Evolutionary conservation across 1,140 invertebrate genomes (phyloP).

Genomic region (Araneus ventricosus): DNA sequence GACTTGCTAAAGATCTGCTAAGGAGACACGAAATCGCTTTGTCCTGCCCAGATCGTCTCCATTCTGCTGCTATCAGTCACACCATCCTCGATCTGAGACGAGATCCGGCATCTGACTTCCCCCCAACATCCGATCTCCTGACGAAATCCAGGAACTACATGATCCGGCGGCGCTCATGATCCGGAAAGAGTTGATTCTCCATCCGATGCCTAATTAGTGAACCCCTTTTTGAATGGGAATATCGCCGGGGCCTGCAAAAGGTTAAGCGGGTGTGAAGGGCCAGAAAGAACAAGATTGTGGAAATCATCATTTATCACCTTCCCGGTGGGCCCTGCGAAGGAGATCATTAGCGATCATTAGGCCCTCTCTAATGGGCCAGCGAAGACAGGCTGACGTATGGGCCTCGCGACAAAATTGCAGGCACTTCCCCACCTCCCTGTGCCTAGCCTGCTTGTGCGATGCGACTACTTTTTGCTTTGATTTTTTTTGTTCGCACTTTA

Average conservation of each 20-base stretch:
- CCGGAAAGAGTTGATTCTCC: slow-evolving; percentile 55
- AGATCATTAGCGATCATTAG: slow-evolving; percentile 73
- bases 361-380: slow-evolving; percentile 69
- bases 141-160: slow-evolving; percentile 8
- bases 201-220: slow-evolving; percentile 61
- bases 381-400: slow-evolving; percentile 73
- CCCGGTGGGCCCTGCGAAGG: slow-evolving; percentile 47
- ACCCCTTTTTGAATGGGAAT: slow-evolving; percentile 16
- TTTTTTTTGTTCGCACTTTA: slow-evolving; percentile 25
- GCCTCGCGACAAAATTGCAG: slow-evolving; percentile 73
- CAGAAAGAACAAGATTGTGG: slow-evolving; percentile 68
- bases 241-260: slow-evolving; percentile 28
- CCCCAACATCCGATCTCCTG: slow-evolving; percentile 23
- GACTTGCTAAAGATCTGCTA: no score
- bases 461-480: not conserved
- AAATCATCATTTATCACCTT: slow-evolving; percentile 75
- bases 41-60: no score
- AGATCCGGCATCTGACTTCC: no score
- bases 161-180: slow-evolving; percentile 33
- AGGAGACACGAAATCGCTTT: no score
- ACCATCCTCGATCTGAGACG: not conserved
- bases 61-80: not conserved
- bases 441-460: not conserved
- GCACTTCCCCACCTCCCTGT: not conserved
- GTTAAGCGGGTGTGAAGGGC: slow-evolving; percentile 73